Evolutionary conservation across 2,113 vertebrate genomes (phyloP).

Genomic region (Hippocampus mohnikei): DNA sequence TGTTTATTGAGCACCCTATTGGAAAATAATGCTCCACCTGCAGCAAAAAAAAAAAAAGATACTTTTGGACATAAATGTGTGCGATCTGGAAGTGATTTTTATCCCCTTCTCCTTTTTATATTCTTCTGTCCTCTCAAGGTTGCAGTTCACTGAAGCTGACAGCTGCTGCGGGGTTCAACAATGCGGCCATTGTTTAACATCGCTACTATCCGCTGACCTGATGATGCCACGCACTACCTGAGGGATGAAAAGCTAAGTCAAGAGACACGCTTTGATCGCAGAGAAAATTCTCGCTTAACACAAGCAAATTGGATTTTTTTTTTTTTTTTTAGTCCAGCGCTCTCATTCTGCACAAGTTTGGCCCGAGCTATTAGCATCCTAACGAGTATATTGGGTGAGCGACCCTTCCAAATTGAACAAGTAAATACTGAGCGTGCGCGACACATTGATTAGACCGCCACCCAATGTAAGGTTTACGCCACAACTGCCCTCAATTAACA

Average conservation of each 20-base stretch:
- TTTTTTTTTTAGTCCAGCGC: slow-evolving; percentile 23
- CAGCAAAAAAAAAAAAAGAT: not conserved
- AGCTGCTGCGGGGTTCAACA: slow-evolving; percentile 49
- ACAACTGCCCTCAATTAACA: not conserved
- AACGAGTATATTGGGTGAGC: slow-evolving; percentile 52
- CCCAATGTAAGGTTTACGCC: not conserved
- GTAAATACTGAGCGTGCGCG: not conserved
- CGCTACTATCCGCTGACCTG: slow-evolving; percentile 42
- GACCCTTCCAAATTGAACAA: not conserved
- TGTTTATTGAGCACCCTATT: slow-evolving; percentile 20
- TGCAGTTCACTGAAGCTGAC: slow-evolving; percentile 55
- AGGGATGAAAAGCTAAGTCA: slow-evolving; percentile 35
- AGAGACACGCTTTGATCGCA: slow-evolving; percentile 36
- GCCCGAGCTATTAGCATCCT: slow-evolving; percentile 61
- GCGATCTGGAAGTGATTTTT: slow-evolving; percentile 15
- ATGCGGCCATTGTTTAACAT: slow-evolving; percentile 52
- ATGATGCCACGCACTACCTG: slow-evolving; percentile 43
- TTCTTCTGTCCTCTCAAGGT: slow-evolving; percentile 33
- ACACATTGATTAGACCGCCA: not conserved
- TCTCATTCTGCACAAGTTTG: slow-evolving; percentile 53
- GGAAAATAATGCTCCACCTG: slow-evolving; percentile 22
- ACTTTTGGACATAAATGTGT: slow-evolving; percentile 1
- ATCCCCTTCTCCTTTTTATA: slow-evolving; percentile 12
- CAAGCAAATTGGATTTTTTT: slow-evolving; percentile 24
- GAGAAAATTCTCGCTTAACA: slow-evolving; percentile 17